Base-by-base conservation (phyloP, 1,140 invertebrate species). In the Drosophila takahashii region DNA sequence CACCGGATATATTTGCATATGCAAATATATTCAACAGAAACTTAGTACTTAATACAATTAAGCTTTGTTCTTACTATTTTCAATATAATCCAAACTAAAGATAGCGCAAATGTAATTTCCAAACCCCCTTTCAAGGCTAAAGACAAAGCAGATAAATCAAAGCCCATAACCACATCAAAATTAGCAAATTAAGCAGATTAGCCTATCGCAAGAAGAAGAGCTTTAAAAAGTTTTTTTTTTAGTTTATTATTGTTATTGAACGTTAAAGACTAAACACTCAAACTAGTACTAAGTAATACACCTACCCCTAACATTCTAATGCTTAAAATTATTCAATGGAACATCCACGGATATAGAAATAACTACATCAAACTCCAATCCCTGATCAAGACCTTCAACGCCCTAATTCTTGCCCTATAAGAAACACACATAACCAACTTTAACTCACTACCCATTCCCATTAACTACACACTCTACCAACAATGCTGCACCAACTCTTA, bases 361-460 rank as follows among this genome's bases (percentile, higher is more conserved):
- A 45, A 18, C 11, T 22, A 22, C 18, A 45, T 45, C 6, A 5
- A 45, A 45, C 42, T 45, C 18, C 10, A 45, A 45, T 1, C 42
- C n/a, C n/a, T n/a, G n/a, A n/a, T n/a, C n/a, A n/a, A n/a, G n/a
- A n/a, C n/a, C n/a, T n/a, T n/a, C n/a, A n/a, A n/a, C n/a, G n/a
- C n/a, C n/a, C n/a, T n/a, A n/a, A n/a, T n/a, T n/a, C n/a, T n/a
- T n/a, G n/a, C n/a, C n/a, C n/a, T n/a, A n/a, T n/a, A n/a, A n/a
- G n/a, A n/a, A n/a, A n/a, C n/a, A n/a, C n/a, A n/a, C 42, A 45
- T 45, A 45, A 26, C 42, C 16, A 45, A 45, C 44, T 13, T 45
- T 13, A 45, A 22, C 44, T 26, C 18, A 22, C 44, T 45, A 18
- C 44, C 11, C 18, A 26, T 26, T 22, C 18, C 44, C 10, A 45